Base-by-base conservation (phyloP, 2,113 vertebrate genomes). In the Electrona antarctica region DNA sequence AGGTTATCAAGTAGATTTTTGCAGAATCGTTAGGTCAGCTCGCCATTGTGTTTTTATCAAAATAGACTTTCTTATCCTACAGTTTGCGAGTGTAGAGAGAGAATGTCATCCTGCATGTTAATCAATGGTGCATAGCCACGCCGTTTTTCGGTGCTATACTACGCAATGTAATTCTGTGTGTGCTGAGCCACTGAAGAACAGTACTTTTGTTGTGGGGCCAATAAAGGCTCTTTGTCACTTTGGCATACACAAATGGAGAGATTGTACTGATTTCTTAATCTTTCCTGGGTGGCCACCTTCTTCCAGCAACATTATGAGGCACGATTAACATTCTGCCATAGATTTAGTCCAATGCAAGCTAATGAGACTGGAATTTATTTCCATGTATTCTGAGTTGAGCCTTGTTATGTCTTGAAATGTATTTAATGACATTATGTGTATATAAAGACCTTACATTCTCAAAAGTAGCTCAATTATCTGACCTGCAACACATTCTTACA, bases 161-260 rank as follows among this genome's bases (percentile, higher is more conserved):
- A 0, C 3, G 82, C 85, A 58, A 91, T 87, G 90, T 85, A 73
- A 90, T 87, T 90, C 92, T 81, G 86, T 63, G 91, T 91, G 84
- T 86, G 64, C 87, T 90, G 88, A 85, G 77, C 89, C 91, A 76
- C 28, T 63, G 58, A 91, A 92, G 88, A 95, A 91, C 92, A 84
- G 91, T 76, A 92, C 92, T 92, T 92, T 94, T 97, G 94, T 96
- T 77, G 89, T 88, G 58, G 0, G 67, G 49, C 69, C 83, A 90
- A 95, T 94, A 97, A 92, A 96, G 91, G 88, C 54, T 61, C 93
- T 95, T 97, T 98, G 96, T 98, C 80, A 45, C 50, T 77, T 70
- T 83, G 28, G 89, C 91, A 81, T 77, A 83, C 91, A 94, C 94
- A 94, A 93, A 90, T 86, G 81, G 71, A 41, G 67, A 54, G 66